Base-by-base conservation (phyloP, 2,113 vertebrate species). In the Dendrocopos noguchii region DNA sequence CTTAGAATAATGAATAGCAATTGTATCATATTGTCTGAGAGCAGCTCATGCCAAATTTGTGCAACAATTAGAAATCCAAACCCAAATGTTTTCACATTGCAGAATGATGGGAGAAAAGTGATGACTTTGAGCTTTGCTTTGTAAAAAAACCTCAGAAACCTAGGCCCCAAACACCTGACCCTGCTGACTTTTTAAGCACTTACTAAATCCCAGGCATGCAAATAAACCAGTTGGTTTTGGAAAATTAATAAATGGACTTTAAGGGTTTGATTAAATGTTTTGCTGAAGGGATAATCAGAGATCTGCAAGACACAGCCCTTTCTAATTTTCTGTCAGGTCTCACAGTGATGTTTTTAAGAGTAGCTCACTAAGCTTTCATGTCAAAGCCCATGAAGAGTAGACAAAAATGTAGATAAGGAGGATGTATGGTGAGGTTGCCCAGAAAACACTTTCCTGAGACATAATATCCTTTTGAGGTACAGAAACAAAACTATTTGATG, bases 21-120 rank as follows among this genome's bases (percentile, higher is more conserved):
- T 78, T 94, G 60, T 74, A 59, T 87, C n/a, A 80, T 18, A 89
- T 82, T 77, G 72, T 89, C 76, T 80, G 71, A 65, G 28, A 27
- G 17, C 42, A 67, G 22, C 36, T 74, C 34, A 6, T 47, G 68
- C 79, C 80, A 95, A 87, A 86, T 94, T 91, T 27, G 1, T 90
- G 52, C 36, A 93, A 82, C 52, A 91, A 93, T 91, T 91, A 90
- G 31, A 88, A 83, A 52, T 72, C 87, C 61, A 95, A 96, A 92
- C 12, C 85, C 80, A 97, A 96, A 95, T 53, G 28, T 74, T 93
- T 97, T 97, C 74, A 57, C 59, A 89, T 94, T 96, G 70, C n/a
- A 87, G 83, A 93, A 79, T 84, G 31, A 59, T 83, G 76, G 39
- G 72, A 95, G 39, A 79, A 71, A 79, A 76, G 5, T 42, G 16